Percentiles rank a stretch among this genome's conserved stretches.
Evolutionary conservation across 2,113 vertebrate genomes (phyloP).

Genomic region (Arizona elegans): DNA sequence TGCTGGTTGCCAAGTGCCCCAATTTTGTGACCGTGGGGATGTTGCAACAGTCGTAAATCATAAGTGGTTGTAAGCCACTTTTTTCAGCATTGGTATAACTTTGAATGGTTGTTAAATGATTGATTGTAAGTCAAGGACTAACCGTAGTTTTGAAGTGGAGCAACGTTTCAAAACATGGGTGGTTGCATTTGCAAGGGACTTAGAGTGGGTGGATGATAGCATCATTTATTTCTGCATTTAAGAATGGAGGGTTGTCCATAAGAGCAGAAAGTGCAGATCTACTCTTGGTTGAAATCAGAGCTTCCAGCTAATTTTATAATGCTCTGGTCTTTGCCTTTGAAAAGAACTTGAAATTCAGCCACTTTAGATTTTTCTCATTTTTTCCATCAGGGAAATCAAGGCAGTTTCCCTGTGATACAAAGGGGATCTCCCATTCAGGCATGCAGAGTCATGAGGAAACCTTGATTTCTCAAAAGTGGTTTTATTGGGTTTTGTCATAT

Average conservation of each 20-base stretch:
- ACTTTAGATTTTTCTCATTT: background rate
- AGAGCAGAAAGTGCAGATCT: background rate
- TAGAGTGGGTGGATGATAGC: background rate
- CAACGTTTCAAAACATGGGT: background rate
- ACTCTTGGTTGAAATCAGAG: background rate
- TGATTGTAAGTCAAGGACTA: background rate
- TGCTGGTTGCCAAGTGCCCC: background rate
- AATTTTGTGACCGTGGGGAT: background rate
- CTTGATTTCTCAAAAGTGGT: background rate
- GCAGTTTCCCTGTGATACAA: background rate
- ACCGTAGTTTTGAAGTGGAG: background rate
- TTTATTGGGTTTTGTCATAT: background rate
- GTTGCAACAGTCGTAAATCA: background rate
- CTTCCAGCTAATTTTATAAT: background rate
- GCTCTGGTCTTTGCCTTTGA: background rate
- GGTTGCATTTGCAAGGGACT: background rate
- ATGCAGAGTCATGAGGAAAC: background rate
- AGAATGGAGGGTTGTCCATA: background rate
- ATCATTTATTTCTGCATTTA: background rate
- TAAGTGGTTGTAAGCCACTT: background rate
- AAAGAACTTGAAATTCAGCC: background rate
- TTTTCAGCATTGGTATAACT: background rate
- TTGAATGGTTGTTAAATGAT: background rate
- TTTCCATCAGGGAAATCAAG: background rate
- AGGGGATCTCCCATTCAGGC: background rate